These are phyloP conservation scores for Toxonevra muliebris DNA, from an alignment of 2,888 invertebrate species.

Conservation along the genomic window DNA sequence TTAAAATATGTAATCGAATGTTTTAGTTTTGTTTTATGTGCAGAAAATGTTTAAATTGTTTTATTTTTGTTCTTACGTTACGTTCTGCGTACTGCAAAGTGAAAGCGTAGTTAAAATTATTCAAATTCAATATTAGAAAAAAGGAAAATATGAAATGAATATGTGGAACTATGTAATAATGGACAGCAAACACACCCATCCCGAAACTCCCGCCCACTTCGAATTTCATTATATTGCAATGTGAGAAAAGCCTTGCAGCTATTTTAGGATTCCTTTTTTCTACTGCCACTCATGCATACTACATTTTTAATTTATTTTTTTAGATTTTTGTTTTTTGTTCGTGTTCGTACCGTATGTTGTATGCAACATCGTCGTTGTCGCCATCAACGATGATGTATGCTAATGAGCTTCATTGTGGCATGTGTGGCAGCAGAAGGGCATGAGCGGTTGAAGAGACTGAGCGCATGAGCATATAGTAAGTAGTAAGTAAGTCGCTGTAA, in stretches of 20 bases:
- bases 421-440: constrained; percentile 25
- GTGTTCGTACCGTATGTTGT: neutral
- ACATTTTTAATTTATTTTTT: too few relatives aligned
- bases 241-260: constrained; percentile 1
- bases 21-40: too few relatives aligned
- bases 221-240: neutral
- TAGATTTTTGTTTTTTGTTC: too few relatives aligned
- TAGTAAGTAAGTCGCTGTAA: constrained; percentile 13
- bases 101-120: neutral
- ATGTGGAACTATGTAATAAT: neutral
- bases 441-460: neutral
- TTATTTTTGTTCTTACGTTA: too few relatives aligned
- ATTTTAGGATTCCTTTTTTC: neutral
- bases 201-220: neutral
- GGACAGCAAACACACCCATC: neutral
- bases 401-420: constrained; percentile 32
- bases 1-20: too few relatives aligned
- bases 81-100: neutral
- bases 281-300: neutral
- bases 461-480: neutral
- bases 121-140: constrained; percentile 1
- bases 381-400: constrained; percentile 2
- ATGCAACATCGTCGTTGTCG: neutral
- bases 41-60: too few relatives aligned
- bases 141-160: neutral